phyloP scores from a whole-genome alignment of 2,797 vertebrate species.

The Eleutherodactylus coqui region DNA sequence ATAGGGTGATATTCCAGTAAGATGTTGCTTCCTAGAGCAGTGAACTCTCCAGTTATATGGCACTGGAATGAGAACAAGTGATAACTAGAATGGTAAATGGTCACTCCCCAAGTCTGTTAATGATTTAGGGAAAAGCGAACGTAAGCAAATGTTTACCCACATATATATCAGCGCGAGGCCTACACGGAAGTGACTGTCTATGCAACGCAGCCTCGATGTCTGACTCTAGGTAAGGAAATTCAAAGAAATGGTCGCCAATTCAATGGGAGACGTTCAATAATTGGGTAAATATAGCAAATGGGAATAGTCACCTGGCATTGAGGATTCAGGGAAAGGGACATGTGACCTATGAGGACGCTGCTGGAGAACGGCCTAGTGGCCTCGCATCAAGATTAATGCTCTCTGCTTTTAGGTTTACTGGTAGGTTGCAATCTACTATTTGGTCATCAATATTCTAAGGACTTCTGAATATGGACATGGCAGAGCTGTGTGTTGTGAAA shows the following conservation, averaged over 20 bases:
- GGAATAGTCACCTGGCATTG: not conserved
- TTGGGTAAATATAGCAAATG: not conserved
- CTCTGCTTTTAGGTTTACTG: not conserved
- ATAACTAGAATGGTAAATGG: not conserved
- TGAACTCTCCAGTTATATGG: conserved; percentile 29
- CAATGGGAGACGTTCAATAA: not conserved
- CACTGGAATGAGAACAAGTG: not conserved
- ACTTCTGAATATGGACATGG: not conserved
- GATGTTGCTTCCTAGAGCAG: conserved; percentile 18
- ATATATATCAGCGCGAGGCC: conserved; percentile 45
- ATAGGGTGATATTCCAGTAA: not conserved
- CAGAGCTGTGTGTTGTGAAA: not conserved
- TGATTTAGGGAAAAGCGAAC: conserved; percentile 52
- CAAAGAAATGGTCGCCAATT: not conserved
- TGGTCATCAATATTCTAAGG: not conserved
- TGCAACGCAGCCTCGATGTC: conserved; percentile 17
- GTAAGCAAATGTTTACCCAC: conserved; percentile 55
- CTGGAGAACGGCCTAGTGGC: not conserved
- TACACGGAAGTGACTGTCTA: conserved; percentile 52
- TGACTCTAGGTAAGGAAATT: conserved; percentile 52
- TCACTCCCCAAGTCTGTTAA: conserved; percentile 56
- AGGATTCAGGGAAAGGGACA: not conserved
- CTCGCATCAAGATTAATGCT: not conserved
- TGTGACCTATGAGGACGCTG: not conserved
- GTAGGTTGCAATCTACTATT: not conserved